phyloP scores from a whole-genome alignment of 1,140 invertebrate genomes.

The Bombus balteatus region DNA sequence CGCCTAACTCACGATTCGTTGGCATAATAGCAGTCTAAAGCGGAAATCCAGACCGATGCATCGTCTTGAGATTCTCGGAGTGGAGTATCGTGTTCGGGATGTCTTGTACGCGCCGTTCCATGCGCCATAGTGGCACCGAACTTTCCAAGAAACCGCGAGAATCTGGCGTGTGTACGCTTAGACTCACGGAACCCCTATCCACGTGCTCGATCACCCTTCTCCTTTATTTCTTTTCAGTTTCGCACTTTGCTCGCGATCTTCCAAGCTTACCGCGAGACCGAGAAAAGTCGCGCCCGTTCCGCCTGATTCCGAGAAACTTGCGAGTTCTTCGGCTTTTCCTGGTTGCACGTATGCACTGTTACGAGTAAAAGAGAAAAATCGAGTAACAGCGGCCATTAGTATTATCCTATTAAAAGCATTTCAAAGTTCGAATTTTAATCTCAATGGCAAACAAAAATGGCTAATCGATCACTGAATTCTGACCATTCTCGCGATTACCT shows the following conservation, averaged over 20 bases:
- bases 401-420: not conserved
- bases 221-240: not conserved
- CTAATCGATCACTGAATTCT: not conserved
- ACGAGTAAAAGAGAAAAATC: not conserved
- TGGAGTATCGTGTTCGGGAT: constrained; percentile 72
- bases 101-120: not conserved
- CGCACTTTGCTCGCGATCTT: not conserved
- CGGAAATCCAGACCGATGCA: constrained; percentile 56
- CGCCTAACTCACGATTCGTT: not conserved
- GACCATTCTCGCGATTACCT: constrained; percentile 13
- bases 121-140: not conserved
- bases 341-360: not conserved
- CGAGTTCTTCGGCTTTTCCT: no score
- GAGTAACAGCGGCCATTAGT: not conserved
- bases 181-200: no score
- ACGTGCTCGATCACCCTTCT: not conserved
- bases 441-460: no score
- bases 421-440: not conserved
- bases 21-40: constrained; percentile 36
- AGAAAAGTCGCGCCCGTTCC: not conserved
- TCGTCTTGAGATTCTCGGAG: constrained; percentile 62
- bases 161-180: not conserved
- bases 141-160: constrained; percentile 4
- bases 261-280: not conserved
- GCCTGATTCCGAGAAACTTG: not conserved